Evolutionary conservation across 2,888 invertebrate genomes (phyloP).

Genomic region (Cephus spinipes): DNA sequence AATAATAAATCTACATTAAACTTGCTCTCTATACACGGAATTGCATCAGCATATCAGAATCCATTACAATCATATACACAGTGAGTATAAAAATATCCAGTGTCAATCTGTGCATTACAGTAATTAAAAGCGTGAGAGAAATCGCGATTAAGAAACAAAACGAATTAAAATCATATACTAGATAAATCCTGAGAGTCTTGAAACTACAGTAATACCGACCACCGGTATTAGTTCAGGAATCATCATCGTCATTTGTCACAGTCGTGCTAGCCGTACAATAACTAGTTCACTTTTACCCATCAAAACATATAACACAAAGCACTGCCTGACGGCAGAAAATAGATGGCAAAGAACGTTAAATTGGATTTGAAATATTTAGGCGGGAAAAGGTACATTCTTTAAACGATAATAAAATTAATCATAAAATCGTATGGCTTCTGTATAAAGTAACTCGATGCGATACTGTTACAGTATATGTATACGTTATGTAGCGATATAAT

Average conservation of each 20-base stretch:
- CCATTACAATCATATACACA: background rate
- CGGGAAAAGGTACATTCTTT: background rate
- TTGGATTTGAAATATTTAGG: background rate
- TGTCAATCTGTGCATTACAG: background rate
- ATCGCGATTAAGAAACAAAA: background rate
- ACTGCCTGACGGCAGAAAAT: background rate
- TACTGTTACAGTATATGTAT: background rate
- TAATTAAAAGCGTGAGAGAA: background rate
- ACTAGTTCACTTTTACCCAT: background rate
- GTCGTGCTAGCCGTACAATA: background rate
- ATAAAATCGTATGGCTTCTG: background rate
- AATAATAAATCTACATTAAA: background rate
- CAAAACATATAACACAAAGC: background rate
- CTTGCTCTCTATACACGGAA: background rate
- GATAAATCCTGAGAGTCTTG: background rate
- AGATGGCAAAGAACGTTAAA: background rate
- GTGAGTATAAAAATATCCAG: background rate
- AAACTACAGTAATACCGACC: background rate
- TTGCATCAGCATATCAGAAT: background rate
- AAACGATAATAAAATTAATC: background rate
- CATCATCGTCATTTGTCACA: background rate
- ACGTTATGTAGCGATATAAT: background rate
- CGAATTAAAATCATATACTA: background rate
- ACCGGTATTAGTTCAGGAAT: background rate
- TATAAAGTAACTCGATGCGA: background rate